Evolutionary conservation across 2,797 vertebrate genomes (phyloP).

Genomic region (Scolopax bukidnonensis): DNA sequence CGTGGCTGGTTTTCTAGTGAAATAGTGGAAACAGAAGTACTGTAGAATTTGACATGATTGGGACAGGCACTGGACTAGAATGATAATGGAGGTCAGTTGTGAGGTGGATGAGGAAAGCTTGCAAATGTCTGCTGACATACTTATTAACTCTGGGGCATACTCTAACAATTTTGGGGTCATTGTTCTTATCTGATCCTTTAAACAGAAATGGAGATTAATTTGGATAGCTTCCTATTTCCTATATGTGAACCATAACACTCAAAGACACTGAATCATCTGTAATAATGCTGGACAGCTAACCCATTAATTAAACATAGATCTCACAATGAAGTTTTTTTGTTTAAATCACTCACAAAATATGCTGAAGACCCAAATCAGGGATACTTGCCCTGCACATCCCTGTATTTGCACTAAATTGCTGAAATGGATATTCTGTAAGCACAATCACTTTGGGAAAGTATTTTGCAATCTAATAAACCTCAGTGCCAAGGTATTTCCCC

Average conservation of each 20-base stretch:
- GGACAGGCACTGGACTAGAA: background rate
- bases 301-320: background rate
- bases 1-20: background rate
- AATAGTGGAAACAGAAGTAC: background rate
- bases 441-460: constrained; percentile 34
- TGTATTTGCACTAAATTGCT: background rate
- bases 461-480: constrained; percentile 62
- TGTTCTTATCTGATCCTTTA: background rate
- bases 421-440: background rate
- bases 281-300: background rate
- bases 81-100: background rate
- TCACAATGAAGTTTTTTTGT: background rate
- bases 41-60: background rate
- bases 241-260: background rate
- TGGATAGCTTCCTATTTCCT: background rate
- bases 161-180: background rate
- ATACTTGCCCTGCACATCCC: background rate
- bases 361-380: background rate
- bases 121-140: background rate
- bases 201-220: background rate
- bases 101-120: background rate
- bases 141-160: background rate
- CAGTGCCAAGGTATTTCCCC: constrained; percentile 16
- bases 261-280: background rate
- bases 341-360: background rate